A percentile compares a stretch with the other conserved stretches of the same genome.
Conservation (phyloP, 1,140 invertebrate genomes). For the Neodiprion lecontei region DNA sequence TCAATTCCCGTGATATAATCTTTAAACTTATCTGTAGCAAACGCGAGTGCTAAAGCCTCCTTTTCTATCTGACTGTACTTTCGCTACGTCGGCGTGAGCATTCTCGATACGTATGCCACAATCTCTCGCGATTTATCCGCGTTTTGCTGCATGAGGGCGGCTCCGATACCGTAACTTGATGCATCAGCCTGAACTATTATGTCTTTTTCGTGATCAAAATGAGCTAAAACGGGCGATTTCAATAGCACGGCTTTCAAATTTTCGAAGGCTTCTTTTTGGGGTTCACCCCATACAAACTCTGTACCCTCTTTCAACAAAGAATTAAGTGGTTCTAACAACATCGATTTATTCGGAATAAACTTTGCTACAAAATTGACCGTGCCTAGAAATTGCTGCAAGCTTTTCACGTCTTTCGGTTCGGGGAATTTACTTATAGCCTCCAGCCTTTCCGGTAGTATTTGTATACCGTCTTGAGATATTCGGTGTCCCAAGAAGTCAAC, state of each 20-base stretch:
- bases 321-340: conserved; percentile 35
- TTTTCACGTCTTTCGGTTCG: conserved; percentile 39
- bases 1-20: conserved; percentile 53
- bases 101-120: conserved; percentile 49
- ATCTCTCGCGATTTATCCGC: conserved; percentile 27
- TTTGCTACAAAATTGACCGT: conserved; percentile 34
- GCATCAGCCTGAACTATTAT: conserved; percentile 34
- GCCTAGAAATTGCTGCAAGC: conserved; percentile 43
- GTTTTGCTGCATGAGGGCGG: neutral
- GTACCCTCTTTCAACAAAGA: conserved; percentile 28
- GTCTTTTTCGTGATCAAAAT: conserved; percentile 26
- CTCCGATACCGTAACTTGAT: conserved; percentile 22
- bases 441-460: conserved; percentile 39
- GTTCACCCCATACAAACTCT: conserved; percentile 24
- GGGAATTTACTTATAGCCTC: conserved; percentile 43
- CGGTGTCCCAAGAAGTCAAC: conserved; percentile 43
- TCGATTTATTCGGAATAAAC: conserved; percentile 34
- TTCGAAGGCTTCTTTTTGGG: conserved; percentile 27
- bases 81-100: conserved; percentile 46
- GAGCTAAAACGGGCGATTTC: conserved; percentile 20
- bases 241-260: conserved; percentile 21
- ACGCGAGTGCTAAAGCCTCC: conserved; percentile 60
- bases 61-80: conserved; percentile 61
- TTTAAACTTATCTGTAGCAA: conserved; percentile 48
- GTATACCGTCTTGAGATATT: conserved; percentile 37